phyloP scores from a whole-genome alignment of 2,797 vertebrate genomes.

The Chrysocyon brachyurus region DNA sequence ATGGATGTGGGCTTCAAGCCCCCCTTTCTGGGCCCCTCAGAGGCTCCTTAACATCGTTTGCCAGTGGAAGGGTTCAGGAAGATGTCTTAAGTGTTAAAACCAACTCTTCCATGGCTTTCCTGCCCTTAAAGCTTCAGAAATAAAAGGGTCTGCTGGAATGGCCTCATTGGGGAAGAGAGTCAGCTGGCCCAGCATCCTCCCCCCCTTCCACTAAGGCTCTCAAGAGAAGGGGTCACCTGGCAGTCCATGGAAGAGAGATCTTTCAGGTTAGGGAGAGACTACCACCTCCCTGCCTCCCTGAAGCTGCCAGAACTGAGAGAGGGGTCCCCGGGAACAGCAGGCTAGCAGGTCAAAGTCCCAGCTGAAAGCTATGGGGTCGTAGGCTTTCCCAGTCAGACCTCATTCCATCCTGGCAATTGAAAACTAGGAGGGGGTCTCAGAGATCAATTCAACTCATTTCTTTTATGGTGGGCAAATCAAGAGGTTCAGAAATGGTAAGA shows the following conservation, averaged over 20 bases:
- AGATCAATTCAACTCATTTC: not conserved
- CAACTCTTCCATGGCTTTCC: not conserved
- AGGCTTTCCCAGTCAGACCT: not conserved
- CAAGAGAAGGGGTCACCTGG: not conserved
- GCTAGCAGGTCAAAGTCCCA: not conserved
- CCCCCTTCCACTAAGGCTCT: no score
- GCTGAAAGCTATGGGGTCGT: not conserved
- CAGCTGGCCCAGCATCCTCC: not conserved
- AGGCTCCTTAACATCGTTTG: not conserved
- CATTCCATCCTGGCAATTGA: not conserved
- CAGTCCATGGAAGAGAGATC: not conserved
- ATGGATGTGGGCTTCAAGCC: not conserved
- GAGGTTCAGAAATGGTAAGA: not conserved
- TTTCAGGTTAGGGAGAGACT: no score
- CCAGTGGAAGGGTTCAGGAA: not conserved
- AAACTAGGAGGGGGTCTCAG: not conserved
- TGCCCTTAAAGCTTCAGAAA: not conserved
- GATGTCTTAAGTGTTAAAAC: not conserved
- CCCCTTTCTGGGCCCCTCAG: not conserved
- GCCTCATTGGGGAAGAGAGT: not conserved
- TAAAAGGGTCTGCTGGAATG: no score
- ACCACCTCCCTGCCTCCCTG: not conserved
- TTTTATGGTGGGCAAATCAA: not conserved
- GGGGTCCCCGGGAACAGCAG: not conserved
- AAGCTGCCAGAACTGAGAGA: not conserved